These are phyloP conservation scores for Rhynchomys soricoides DNA, from an alignment of 2,113 vertebrate species.

Conservation along the genomic window DNA sequence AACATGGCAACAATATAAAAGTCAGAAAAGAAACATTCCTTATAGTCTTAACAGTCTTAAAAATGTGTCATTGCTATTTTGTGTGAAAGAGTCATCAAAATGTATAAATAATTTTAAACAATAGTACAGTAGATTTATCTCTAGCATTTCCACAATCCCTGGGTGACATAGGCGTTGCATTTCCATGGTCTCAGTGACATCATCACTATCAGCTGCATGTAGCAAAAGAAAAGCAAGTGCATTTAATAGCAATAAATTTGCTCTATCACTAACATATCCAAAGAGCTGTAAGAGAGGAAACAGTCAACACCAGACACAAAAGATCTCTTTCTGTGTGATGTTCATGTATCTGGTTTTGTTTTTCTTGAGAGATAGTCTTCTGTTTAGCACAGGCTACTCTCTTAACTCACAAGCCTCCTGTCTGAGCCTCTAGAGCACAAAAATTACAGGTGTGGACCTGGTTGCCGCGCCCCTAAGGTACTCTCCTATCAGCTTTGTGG, in stretches of 20 bases:
- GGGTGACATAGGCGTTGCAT: not conserved
- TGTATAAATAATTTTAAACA: conserved; percentile 13
- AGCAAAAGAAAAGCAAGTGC: not conserved
- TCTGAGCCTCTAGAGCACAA: not conserved
- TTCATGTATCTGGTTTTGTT: not conserved
- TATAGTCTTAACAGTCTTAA: not conserved
- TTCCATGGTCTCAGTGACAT: too few relatives aligned
- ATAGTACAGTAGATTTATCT: not conserved
- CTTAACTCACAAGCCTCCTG: not conserved
- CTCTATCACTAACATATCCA: not conserved
- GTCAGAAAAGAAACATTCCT: not conserved
- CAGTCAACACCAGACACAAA: not conserved
- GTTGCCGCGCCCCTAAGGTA: not conserved
- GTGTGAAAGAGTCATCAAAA: not conserved
- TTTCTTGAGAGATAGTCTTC: not conserved
- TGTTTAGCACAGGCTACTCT: not conserved
- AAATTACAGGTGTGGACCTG: not conserved
- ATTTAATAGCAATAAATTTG: not conserved
- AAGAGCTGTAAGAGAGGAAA: not conserved
- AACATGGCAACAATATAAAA: not conserved
- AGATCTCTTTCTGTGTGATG: not conserved
- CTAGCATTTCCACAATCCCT: conserved; percentile 30
- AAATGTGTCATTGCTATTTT: conserved; percentile 15
- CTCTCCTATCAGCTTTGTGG: not conserved
- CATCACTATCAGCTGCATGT: not conserved